phyloP scores from a whole-genome alignment of 2,113 vertebrate genomes.

The Protomyctophum bolini region DNA sequence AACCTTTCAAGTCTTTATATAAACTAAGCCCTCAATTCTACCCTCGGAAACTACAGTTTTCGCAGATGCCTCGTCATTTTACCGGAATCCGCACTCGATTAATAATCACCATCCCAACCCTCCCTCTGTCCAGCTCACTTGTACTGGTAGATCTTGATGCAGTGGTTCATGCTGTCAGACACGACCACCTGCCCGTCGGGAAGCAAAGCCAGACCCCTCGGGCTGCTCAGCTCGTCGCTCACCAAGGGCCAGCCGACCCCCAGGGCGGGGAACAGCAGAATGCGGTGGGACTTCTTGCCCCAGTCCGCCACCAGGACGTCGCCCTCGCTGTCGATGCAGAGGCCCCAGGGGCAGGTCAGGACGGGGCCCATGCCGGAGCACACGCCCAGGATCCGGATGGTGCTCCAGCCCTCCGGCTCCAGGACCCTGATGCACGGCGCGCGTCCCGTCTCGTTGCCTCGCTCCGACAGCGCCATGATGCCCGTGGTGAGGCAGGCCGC shows the following conservation, averaged over 20 bases:
- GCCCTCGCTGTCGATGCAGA: slow-evolving; percentile 79
- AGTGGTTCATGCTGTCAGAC: slow-evolving; percentile 85
- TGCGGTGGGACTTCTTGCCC: slow-evolving; percentile 73
- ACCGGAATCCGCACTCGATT: background rate
- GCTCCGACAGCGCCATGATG: slow-evolving; percentile 79
- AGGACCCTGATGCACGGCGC: slow-evolving; percentile 83
- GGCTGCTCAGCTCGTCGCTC: slow-evolving; percentile 74
- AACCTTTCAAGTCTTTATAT: background rate
- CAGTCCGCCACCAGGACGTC: slow-evolving; percentile 83
- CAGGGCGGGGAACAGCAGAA: slow-evolving; percentile 75
- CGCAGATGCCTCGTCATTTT: background rate
- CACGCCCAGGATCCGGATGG: slow-evolving; percentile 78
- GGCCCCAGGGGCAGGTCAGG: slow-evolving; percentile 82
- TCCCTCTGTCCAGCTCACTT: slow-evolving; percentile 57
- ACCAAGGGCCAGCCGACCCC: slow-evolving; percentile 73
- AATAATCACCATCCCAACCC: background rate
- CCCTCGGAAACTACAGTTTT: background rate
- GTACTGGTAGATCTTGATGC: slow-evolving; percentile 82
- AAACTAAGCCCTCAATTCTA: background rate
- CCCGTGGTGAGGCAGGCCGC: slow-evolving; percentile 74
- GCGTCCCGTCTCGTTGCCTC: slow-evolving; percentile 76
- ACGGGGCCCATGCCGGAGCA: slow-evolving; percentile 75
- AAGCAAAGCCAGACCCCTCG: slow-evolving; percentile 78
- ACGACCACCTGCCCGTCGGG: slow-evolving; percentile 76
- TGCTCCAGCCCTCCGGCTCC: slow-evolving; percentile 74